phyloP scores from a whole-genome alignment of 2,797 vertebrate species.

The Delichon dasypus region DNA sequence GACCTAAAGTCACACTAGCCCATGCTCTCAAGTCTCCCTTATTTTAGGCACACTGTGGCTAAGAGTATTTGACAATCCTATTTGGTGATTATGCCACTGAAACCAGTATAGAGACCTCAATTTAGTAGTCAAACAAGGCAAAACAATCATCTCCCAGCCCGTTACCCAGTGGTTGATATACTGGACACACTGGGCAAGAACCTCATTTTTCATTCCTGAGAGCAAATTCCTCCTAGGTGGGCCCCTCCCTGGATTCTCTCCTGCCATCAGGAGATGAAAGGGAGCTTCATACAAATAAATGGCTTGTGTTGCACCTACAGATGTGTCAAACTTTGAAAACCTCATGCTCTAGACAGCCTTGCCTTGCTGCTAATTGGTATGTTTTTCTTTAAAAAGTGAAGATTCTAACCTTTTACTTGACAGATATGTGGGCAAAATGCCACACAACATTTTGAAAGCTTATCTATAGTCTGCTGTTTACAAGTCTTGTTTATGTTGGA shows the following conservation, averaged over 20 bases:
- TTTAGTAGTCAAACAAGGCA: background rate
- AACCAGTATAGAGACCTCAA: background rate
- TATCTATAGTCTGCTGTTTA: slow-evolving; percentile 72
- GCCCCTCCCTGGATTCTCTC: background rate
- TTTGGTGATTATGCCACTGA: background rate
- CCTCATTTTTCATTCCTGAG: background rate
- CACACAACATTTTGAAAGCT: slow-evolving; percentile 77
- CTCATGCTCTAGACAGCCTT: slow-evolving; percentile 48
- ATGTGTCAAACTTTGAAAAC: slow-evolving; percentile 30
- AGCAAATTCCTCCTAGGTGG: background rate
- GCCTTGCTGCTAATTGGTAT: slow-evolving; percentile 73
- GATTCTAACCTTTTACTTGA: slow-evolving; percentile 81
- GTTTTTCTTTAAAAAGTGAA: slow-evolving; percentile 75
- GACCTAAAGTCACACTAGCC: background rate
- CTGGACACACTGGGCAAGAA: background rate
- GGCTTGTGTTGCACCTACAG: slow-evolving; percentile 6
- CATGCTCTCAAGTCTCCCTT: background rate
- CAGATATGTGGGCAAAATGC: slow-evolving; percentile 76
- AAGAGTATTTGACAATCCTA: background rate
- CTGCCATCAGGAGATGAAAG: background rate
- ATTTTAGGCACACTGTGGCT: background rate
- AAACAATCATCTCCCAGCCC: background rate
- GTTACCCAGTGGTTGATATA: background rate
- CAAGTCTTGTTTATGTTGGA: slow-evolving; percentile 64
- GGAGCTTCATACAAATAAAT: background rate